These are phyloP conservation scores for Polylopha cassiicola DNA, from an alignment of 2,888 invertebrate species.

Conservation along the genomic window DNA sequence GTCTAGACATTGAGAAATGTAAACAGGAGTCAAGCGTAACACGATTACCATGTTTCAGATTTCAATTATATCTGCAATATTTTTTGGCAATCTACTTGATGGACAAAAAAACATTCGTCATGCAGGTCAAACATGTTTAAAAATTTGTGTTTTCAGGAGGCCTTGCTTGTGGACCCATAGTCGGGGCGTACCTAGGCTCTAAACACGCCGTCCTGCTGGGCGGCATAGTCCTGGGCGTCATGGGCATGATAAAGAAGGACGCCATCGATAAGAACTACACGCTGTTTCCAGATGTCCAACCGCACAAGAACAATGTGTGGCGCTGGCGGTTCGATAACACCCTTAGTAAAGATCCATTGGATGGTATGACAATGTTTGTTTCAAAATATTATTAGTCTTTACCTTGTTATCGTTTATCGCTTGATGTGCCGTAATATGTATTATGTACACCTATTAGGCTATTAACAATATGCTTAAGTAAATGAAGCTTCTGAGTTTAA, in stretches of 20 bases:
- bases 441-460: too few species aligned
- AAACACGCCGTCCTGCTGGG: slow-evolving; percentile 50
- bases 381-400: neutral
- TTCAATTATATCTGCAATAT: too few species aligned
- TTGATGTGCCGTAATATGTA: too few species aligned
- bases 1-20: too few species aligned
- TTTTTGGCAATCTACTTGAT: too few species aligned
- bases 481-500: too few species aligned
- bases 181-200: slow-evolving; percentile 45
- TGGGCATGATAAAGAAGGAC: slow-evolving; percentile 51
- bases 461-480: too few species aligned
- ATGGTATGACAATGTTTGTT: slow-evolving; percentile 35
- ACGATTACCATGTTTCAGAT: too few species aligned
- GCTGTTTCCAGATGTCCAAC: slow-evolving; percentile 32
- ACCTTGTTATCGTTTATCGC: too few species aligned
- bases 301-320: slow-evolving; percentile 37
- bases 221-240: slow-evolving; percentile 43
- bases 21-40: too few species aligned
- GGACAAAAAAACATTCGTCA: too few species aligned
- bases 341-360: slow-evolving; percentile 42
- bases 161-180: slow-evolving; percentile 53
- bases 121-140: too few species aligned
- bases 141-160: slow-evolving; percentile 42
- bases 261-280: slow-evolving; percentile 31
- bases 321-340: slow-evolving; percentile 46